Conservation (phyloP, 2,797 vertebrate species). For the Enteromius paludinosus region DNA sequence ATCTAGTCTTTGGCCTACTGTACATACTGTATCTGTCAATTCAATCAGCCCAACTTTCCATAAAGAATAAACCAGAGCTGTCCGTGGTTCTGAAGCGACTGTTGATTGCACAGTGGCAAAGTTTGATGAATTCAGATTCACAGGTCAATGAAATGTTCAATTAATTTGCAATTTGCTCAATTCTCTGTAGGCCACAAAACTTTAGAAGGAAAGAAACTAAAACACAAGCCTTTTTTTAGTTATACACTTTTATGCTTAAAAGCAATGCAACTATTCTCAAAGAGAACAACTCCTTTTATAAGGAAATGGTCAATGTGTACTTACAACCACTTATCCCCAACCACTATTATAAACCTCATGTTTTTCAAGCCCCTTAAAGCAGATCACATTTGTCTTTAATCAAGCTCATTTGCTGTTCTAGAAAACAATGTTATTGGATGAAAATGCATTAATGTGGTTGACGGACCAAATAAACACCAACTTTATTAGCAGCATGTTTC, state of each 20-base stretch:
- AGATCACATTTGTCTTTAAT: slow-evolving; percentile 53
- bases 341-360: slow-evolving; percentile 46
- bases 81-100: slow-evolving; percentile 68
- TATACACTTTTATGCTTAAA: not conserved
- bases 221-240: not conserved
- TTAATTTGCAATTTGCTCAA: not conserved
- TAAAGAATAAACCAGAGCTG: slow-evolving; percentile 62
- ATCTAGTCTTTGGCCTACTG: slow-evolving; percentile 13
- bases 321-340: not conserved
- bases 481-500: slow-evolving; percentile 57
- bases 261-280: not conserved
- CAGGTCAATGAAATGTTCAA: slow-evolving; percentile 12
- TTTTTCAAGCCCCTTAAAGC: slow-evolving; percentile 43
- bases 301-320: not conserved
- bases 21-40: slow-evolving; percentile 44
- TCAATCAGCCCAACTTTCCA: slow-evolving; percentile 48
- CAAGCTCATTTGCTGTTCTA: slow-evolving; percentile 50
- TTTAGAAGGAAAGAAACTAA: not conserved
- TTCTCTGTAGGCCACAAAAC: not conserved
- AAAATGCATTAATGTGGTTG: slow-evolving; percentile 56
- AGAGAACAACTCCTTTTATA: not conserved
- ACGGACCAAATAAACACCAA: slow-evolving; percentile 59
- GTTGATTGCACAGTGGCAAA: slow-evolving; percentile 48
- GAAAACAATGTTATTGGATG: slow-evolving; percentile 60
- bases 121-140: slow-evolving; percentile 31